Base-by-base conservation (phyloP, 2,797 vertebrate genomes). In the Acanthis flammea region DNA sequence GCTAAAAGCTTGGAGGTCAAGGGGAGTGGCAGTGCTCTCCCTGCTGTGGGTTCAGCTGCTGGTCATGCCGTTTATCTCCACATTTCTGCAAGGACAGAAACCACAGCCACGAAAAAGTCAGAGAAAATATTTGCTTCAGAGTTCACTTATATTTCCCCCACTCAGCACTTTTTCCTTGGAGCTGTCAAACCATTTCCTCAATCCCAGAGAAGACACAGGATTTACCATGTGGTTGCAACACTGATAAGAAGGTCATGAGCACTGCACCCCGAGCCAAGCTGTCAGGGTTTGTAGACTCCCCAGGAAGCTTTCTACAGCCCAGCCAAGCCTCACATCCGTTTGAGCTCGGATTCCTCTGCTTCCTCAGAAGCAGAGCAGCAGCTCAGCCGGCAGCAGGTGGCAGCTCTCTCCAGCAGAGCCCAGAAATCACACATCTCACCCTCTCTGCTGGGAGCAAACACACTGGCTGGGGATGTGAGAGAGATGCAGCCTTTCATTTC, bases 401-500 rank as follows among this genome's bases (percentile, higher is more conserved):
- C 80, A 85, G 87, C 84, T 91, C 75, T 87, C 42, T 77, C 48
- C 81, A 88, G 75, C 4, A 23, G 55, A 60, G 51, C 21, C 22
- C 41, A 50, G 89, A 57, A 72, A 55, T 75, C 88, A 42, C 72
- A 79, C 30, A 67, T 9, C 47, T 75, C 85, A 65, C 23, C 55
- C 28, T 54, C 62, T 25, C 53, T 72, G 53, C 5, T 0, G 27
- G 31, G 51, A 89, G 55, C 35, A 54, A 79, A 51, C 2, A 3
- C 10, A 0, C 67, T 74, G 75, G 45, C 65, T 2, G 21, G 35
- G 55, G 27, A 67, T 65, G 53, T 55, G 80, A 90, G 44, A 47
- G 47, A 82, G 55, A 58, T 47, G 35, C 73, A 82, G 67, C 27
- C 24, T 91, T 68, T 51, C 13, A 51, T 35, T 50, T 60, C 68